Evolutionary conservation across 1,140 invertebrate species (phyloP).

Genomic region (Dolichoris vasculosae): DNA sequence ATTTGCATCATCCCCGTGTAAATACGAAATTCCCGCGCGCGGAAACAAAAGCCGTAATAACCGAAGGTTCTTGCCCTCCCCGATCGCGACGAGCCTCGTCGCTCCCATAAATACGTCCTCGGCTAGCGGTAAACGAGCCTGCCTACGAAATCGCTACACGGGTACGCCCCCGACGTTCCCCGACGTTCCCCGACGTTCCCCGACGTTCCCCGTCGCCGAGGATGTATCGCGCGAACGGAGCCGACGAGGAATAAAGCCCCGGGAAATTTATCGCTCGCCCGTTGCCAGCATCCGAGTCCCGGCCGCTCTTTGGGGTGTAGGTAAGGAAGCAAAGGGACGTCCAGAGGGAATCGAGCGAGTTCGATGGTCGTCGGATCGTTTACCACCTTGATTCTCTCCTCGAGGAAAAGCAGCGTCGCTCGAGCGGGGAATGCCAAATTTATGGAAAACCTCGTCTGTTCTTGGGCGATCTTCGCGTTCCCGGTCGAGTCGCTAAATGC

Average conservation of each 20-base stretch:
- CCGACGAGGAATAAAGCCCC: slow-evolving; percentile 33
- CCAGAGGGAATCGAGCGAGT: background rate
- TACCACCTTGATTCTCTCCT: background rate
- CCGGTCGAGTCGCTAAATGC: too few relatives aligned
- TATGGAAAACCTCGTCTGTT: too few relatives aligned
- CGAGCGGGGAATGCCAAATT: too few relatives aligned
- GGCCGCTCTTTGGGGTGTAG: too few relatives aligned
- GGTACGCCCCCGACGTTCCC: too few relatives aligned
- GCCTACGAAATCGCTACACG: slow-evolving; percentile 44
- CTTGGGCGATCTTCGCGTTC: background rate
- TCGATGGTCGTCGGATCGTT: background rate
- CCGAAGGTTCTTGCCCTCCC: too few relatives aligned
- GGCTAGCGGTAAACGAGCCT: slow-evolving; percentile 40
- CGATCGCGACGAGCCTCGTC: background rate
- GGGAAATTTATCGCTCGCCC: slow-evolving; percentile 42
- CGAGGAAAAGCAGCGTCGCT: background rate
- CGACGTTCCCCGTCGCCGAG: background rate
- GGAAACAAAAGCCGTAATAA: slow-evolving; percentile 23
- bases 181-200: background rate
- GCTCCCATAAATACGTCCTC: slow-evolving; percentile 47
- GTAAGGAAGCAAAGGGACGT: too few relatives aligned
- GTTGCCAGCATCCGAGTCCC: too few relatives aligned
- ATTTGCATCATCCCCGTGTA: background rate
- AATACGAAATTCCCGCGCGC: background rate
- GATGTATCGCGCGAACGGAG: slow-evolving; percentile 17